Conservation (phyloP, 2,888 invertebrate genomes). For the Lasioglossum morio region DNA sequence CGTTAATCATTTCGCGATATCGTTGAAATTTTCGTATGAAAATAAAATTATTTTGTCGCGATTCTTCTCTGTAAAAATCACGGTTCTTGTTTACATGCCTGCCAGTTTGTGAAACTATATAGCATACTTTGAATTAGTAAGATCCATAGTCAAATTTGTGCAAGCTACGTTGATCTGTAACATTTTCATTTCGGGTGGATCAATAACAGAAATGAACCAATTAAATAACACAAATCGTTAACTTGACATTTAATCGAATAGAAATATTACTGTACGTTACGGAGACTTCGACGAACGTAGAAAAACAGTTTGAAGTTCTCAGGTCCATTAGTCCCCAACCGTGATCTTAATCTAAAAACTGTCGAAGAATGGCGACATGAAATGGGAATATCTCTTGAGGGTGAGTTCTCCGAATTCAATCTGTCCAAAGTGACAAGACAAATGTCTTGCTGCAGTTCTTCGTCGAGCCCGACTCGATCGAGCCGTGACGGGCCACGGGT, state of each 20-base stretch:
- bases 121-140: too few relatives aligned
- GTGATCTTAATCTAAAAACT: background rate
- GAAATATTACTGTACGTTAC: background rate
- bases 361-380: background rate
- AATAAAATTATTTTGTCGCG: too few relatives aligned
- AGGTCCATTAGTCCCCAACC: background rate
- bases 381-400: constrained; percentile 16
- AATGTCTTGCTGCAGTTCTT: constrained; percentile 76
- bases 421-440: constrained; percentile 72
- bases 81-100: too few relatives aligned
- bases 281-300: background rate
- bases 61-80: too few relatives aligned
- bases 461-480: constrained; percentile 52
- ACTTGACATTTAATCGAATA: background rate
- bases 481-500: constrained; percentile 61
- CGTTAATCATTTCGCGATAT: background rate
- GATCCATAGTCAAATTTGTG: too few relatives aligned
- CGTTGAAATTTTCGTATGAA: too few relatives aligned
- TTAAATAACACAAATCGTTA: too few relatives aligned
- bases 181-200: too few relatives aligned
- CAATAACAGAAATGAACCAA: too few relatives aligned
- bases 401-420: constrained; percentile 77
- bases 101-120: too few relatives aligned
- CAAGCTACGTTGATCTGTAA: too few relatives aligned
- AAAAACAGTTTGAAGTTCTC: background rate